These are phyloP conservation scores for Xanthostigma xanthostigma DNA, from an alignment of 2,888 invertebrate species.

Conservation along the genomic window DNA sequence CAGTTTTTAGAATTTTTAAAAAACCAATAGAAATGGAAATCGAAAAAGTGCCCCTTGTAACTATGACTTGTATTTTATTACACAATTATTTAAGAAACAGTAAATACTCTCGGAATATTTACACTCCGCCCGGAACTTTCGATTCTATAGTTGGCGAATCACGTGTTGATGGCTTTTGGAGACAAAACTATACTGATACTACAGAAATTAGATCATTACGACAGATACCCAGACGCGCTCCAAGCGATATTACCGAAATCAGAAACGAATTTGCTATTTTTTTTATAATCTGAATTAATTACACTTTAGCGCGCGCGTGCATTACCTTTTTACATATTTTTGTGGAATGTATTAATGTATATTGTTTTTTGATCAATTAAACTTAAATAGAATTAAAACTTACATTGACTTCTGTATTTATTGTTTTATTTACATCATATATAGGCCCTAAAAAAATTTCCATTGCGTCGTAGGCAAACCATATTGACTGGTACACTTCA, in stretches of 20 bases:
- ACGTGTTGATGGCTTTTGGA: not conserved
- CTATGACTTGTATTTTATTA: constrained; percentile 2
- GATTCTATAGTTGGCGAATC: not conserved
- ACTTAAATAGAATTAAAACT: too few relatives aligned
- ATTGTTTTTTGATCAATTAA: too few relatives aligned
- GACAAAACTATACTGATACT: not conserved
- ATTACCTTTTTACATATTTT: too few relatives aligned
- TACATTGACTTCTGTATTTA: constrained; percentile 2
- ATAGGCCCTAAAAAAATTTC: constrained; percentile 9
- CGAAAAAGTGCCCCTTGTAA: too few relatives aligned
- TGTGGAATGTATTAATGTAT: too few relatives aligned
- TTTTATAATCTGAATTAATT: not conserved
- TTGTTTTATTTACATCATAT: constrained; percentile 2
- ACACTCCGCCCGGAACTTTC: constrained; percentile 6
- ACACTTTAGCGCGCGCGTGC: too few relatives aligned
- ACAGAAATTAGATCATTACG: not conserved
- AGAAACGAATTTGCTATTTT: constrained; percentile 5
- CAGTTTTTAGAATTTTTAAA: constrained; percentile 6
- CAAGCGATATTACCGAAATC: constrained; percentile 6
- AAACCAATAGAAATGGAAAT: too few relatives aligned
- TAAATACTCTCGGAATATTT: constrained; percentile 4
- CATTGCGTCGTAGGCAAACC: constrained; percentile 13
- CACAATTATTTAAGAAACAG: constrained; percentile 10
- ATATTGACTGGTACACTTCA: constrained; percentile 11
- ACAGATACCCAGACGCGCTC: constrained; percentile 5